Conservation (phyloP, 2,113 vertebrate species). For the Struthio camelus region DNA sequence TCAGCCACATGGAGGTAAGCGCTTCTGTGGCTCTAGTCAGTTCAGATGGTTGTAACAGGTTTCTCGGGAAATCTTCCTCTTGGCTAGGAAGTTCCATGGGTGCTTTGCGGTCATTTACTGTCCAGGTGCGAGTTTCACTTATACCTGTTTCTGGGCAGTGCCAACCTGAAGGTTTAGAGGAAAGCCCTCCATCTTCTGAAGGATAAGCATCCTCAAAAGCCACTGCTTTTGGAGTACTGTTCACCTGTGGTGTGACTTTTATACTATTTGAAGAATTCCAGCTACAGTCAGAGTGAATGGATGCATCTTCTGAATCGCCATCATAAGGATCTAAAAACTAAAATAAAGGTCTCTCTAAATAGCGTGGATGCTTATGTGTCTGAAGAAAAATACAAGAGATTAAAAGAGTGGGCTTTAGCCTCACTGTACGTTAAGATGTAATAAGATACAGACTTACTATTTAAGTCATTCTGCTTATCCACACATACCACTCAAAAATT, state of each 20-base stretch:
- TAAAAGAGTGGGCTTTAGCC: no score
- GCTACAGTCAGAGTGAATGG: background rate
- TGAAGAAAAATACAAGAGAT: background rate
- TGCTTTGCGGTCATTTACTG: slow-evolving; percentile 36
- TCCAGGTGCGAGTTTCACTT: slow-evolving; percentile 64
- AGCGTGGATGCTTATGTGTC: background rate
- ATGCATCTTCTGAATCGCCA: slow-evolving; percentile 82
- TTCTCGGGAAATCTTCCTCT: background rate
- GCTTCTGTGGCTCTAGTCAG: background rate
- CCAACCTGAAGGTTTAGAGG: background rate
- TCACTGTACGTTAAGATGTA: no score
- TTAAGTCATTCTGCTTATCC: background rate
- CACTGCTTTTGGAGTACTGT: background rate
- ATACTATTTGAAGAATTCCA: background rate
- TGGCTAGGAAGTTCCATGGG: background rate
- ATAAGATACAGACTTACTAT: background rate
- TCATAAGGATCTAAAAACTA: slow-evolving; percentile 87
- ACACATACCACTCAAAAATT: background rate
- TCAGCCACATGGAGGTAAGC: background rate
- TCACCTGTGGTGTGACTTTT: background rate
- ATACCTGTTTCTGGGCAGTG: background rate
- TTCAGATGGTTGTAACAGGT: background rate
- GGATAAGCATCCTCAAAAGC: background rate
- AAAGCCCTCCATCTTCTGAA: background rate
- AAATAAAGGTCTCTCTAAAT: background rate